These are phyloP conservation scores for Chloroceryle amazona DNA, from an alignment of 2,797 vertebrate genomes.

Conservation along the genomic window DNA sequence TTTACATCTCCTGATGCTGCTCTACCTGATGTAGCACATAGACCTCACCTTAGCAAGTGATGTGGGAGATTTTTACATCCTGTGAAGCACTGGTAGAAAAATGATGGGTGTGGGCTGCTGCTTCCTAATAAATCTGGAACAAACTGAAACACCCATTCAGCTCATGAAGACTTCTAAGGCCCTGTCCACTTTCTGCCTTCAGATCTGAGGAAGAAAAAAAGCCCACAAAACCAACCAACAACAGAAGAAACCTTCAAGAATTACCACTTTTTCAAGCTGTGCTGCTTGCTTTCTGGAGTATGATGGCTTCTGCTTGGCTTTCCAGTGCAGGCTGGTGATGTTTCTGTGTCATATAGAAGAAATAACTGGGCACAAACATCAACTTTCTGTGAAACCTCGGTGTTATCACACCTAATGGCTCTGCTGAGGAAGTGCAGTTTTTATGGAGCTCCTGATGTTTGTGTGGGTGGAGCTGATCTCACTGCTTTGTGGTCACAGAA, in stretches of 20 bases:
- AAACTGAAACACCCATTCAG: not conserved
- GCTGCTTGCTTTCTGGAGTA: not conserved
- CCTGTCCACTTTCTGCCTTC: not conserved
- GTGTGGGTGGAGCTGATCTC: not conserved
- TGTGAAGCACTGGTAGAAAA: not conserved
- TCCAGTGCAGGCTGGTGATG: rapidly evolving
- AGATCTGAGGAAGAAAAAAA: not conserved
- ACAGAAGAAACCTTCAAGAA: not conserved
- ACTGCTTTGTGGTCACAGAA: not conserved
- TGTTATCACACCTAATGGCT: not conserved
- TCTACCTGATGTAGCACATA: rapidly evolving
- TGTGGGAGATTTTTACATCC: not conserved
- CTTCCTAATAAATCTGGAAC: not conserved
- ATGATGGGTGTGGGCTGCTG: rapidly evolving
- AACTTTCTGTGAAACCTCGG: not conserved
- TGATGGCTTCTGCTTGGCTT: not conserved
- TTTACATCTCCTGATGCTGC: not conserved
- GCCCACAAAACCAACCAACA: not conserved
- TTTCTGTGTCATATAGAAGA: not conserved
- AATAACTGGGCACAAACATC: not conserved
- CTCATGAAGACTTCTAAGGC: not conserved
- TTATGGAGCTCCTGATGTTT: not conserved
- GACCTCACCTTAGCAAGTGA: rapidly evolving
- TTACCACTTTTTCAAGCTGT: rapidly evolving
- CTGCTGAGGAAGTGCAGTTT: not conserved